Evolutionary conservation across 2,888 invertebrate species (phyloP).

Genomic region (Acanthosepion lycidas): DNA sequence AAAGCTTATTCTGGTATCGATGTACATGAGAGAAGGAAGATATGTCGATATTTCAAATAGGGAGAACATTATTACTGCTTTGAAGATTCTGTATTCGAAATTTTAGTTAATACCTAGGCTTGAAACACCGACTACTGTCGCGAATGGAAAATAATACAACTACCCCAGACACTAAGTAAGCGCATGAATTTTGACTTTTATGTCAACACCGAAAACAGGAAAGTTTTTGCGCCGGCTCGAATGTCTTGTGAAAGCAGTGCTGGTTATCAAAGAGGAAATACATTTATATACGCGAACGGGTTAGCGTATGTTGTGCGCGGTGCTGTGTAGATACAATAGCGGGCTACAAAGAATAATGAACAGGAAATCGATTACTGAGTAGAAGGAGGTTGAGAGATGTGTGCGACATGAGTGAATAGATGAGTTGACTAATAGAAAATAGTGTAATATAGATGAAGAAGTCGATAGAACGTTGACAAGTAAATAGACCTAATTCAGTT

Average conservation of each 20-base stretch:
- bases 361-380: not conserved
- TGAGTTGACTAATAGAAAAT: constrained; percentile 15
- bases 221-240: not conserved
- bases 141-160: not conserved
- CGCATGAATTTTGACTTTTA: not conserved
- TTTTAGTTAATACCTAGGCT: not conserved
- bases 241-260: not conserved
- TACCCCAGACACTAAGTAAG: not conserved
- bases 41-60: no score
- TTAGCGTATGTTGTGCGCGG: not conserved
- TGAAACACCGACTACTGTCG: not conserved
- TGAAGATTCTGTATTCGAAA: no score
- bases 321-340: not conserved
- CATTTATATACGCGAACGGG: not conserved
- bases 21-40: no score
- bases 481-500: not conserved
- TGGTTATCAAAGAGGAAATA: not conserved
- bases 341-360: not conserved
- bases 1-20: no score
- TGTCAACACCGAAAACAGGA: not conserved
- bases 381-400: not conserved
- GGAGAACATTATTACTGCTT: no score
- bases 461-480: not conserved
- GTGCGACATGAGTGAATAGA: not conserved
- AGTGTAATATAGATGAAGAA: not conserved